Evolutionary conservation across 64 coral and sea anemone species (phyloP), one percentile per base, ranked within the genome.

Genomic region (Actinia equina): DNA sequence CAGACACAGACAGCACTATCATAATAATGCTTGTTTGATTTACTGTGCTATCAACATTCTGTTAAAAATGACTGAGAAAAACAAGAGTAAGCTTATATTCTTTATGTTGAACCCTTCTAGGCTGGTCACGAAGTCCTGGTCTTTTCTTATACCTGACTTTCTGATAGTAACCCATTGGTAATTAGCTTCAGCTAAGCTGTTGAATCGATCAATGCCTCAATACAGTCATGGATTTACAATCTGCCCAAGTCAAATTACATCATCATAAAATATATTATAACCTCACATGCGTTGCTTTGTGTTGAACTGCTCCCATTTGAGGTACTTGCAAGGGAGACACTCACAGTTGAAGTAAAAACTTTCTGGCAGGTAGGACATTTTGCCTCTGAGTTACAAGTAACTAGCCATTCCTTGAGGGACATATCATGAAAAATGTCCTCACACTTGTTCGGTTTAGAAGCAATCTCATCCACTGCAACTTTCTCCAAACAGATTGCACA

Each of bases 331-430:
- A 77, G 25, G 74, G 74, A 77, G 74, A 15, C 74, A 77, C 8
- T 77, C 74, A 77, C 74, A 77, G 74, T 77, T 77, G 74, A 77
- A 77, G 8, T 12, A 77, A 77, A 77, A 37, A 42, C 74, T 77
- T 77, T 77, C 74, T 77, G 74, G 74, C 74, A 77, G 74, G 74
- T 77, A 5, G 74, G 74, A 44, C 74, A 77, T 77, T 77, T 77
- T 77, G 74, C 74, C 74, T 77, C 74, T 77, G 74, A 77, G 37
- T 77, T 77, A 77, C 74, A 43, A 44, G 25, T 77, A 77, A 77
- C 74, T 77, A 77, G 30, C 74, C 74, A 77, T 77, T 77, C 74
- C 74, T 77, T 77, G 74, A 77, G 74, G 74, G n/a, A 77, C 43
- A 18, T 43, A 44, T 77, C 27, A 77, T 77, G 37, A 77, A 77